Base-by-base conservation (phyloP, 2,797 vertebrate genomes). In the Carduelis carduelis region DNA sequence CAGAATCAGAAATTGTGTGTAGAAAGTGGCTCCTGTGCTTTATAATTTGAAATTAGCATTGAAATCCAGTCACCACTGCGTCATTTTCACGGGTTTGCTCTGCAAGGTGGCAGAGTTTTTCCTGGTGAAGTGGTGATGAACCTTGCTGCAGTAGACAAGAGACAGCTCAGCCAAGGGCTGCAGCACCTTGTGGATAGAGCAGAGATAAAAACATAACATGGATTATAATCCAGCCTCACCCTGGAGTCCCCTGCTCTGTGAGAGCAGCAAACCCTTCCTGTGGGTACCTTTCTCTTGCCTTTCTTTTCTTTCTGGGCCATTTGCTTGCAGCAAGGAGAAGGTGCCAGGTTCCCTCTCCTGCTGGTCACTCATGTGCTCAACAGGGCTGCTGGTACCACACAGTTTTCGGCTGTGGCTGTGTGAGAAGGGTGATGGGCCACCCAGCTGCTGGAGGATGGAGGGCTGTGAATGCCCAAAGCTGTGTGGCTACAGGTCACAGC, bases 11-110 rank as follows among this genome's bases (percentile, higher is more conserved):
- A 97, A 96, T 69, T 66, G 88, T 46, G n/a, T 89, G 90, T 82
- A 91, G 94, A 97, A 98, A 96, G 94, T 93, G 85, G 90, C 86
- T 95, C 91, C 91, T 96, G 93, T 59, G 93, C 81, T 96, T 97
- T 89, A 87, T 92, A 93, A 96, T 93, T 97, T 78, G 89, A 69
- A 92, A 76, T 83, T 35, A 74, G 15, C 41, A 1, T 56, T 83
- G 77, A 84, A 93, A 88, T 71, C 21, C 46, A 80, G 70, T 32
- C 1, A 4, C 59, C 14, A 2, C 46, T 8, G 1, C 0, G 1
- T 74, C 3, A 8, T 80, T 90, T 92, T 84, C 28, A 11, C 18
- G 57, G 60, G 27, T 83, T 87, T 74, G 60, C 81, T 90, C 79
- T 87, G 43, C 30, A 24, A 84, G 41, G 64, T 41, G 43, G 43